A percentile compares a stretch with the other conserved stretches of the same genome.
phyloP scores from a whole-genome alignment of 2,797 vertebrate genomes.

The Periparus ater region DNA sequence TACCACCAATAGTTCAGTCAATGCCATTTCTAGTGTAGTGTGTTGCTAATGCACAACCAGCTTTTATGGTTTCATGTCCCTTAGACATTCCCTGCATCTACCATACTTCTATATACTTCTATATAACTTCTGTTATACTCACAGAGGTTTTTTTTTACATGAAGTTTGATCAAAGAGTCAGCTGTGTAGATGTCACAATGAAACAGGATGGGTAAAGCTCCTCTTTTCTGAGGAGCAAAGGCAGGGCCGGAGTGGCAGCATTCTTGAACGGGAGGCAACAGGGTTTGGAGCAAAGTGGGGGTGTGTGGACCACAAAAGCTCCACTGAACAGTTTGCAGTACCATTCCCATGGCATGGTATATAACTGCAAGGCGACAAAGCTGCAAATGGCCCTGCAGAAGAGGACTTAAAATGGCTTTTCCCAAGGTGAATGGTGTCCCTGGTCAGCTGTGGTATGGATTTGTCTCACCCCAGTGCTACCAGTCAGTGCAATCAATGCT shows the following conservation, averaged over 20 bases:
- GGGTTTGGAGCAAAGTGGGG: neutral
- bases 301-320: neutral
- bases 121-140: neutral
- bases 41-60: neutral
- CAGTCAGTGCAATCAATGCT: neutral
- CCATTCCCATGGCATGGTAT: neutral
- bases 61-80: neutral
- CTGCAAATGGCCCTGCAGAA: neutral
- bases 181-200: neutral
- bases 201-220: neutral
- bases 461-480: neutral
- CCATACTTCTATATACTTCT: neutral
- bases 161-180: slow-evolving; percentile 11
- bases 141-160: neutral
- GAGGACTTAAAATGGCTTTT: neutral
- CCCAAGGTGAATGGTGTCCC: neutral
- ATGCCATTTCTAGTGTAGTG: neutral
- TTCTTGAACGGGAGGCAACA: neutral
- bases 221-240: neutral
- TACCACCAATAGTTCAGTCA: slow-evolving; percentile 24
- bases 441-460: neutral
- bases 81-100: slow-evolving; percentile 19
- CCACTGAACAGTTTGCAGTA: neutral
- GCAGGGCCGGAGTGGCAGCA: neutral
- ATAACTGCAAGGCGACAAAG: neutral